Base-by-base conservation (phyloP, 2,113 vertebrate genomes). In the Vireo altiloquus region DNA sequence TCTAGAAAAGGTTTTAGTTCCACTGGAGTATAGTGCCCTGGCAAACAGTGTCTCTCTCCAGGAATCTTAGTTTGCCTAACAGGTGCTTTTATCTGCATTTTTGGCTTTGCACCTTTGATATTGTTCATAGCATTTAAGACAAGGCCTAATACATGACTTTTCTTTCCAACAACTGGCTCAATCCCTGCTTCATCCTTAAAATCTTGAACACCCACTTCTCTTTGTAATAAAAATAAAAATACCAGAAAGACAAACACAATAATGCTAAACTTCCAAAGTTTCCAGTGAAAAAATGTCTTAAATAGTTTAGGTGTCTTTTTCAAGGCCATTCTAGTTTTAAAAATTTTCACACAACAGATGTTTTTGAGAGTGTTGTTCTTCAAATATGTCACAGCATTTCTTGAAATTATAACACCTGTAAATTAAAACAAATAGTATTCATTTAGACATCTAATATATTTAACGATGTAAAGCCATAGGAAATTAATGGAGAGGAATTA, bases 11-110 rank as follows among this genome's bases (percentile, higher is more conserved):
- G 98, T 83, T 98, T 98, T 79, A 99, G 84, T 95, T 99, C 99
- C 6, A 98, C 98, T 8, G 98, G 97, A 10, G 99, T 99, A 77
- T 99, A 99, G 93, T 98, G 97, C 59, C 99, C 99, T 18, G 98
- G 97, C 92, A 99, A 98, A 96, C 99, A 99, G 68, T 93, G 97
- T 46, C 72, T 96, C 66, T 96, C 60, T 21, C 92, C 98, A 63
- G 94, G 96, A 59, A 95, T 79, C 31, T 98, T 97, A 89, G 94
- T 98, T 96, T 98, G 98, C 68, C 98, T 98, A 24, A 99, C 80
- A 2, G 99, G 99, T 53, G 99, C 99, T 96, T 97, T 98, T 97
- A 99, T 99, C 96, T 99, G 99, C 99, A 99, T 99, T 98, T 99
- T 99, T 97, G 99, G 99, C 97, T 99, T 99, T 40, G 95, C 98